Conservation (phyloP, 2,888 invertebrate species). For the Agonum fuliginosum region DNA sequence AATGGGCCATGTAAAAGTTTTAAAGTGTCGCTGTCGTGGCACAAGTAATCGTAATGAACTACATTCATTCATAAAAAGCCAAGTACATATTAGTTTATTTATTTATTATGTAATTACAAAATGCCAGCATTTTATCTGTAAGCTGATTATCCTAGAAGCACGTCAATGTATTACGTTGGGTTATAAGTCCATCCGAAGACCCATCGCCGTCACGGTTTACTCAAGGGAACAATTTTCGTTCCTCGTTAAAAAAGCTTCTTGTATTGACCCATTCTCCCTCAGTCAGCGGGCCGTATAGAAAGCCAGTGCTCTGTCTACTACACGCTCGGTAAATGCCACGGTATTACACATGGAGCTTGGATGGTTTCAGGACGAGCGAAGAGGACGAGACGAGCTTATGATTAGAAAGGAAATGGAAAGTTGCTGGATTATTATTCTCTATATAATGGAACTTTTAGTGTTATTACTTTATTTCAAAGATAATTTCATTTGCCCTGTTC, state of each 20-base stretch:
- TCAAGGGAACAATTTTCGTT: constrained; percentile 45
- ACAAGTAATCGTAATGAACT: too few relatives aligned
- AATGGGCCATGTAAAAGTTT: too few relatives aligned
- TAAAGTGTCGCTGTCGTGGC: too few relatives aligned
- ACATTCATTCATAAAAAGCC: too few relatives aligned
- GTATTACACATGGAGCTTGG: not conserved
- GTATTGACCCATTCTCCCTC: constrained; percentile 16
- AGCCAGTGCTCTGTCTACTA: not conserved
- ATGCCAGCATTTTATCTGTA: too few relatives aligned
- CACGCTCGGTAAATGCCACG: constrained; percentile 22
- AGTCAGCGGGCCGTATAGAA: not conserved
- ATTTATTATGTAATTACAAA: too few relatives aligned
- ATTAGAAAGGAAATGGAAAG: constrained; percentile 7
- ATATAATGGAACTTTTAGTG: constrained; percentile 5
- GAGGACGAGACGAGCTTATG: not conserved
- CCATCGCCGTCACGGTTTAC: constrained; percentile 28
- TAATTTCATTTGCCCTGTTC: not conserved
- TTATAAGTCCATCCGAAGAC: constrained; percentile 21
- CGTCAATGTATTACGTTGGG: not conserved
- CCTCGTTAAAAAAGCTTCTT: constrained; percentile 45
- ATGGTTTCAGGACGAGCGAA: not conserved
- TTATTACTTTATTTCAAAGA: constrained; percentile 3
- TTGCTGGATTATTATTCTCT: not conserved
- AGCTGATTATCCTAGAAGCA: too few relatives aligned
- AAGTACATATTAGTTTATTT: too few relatives aligned